Base-by-base conservation (phyloP, 37 sponge, comb jelly and placozoan genomes). In the Geodia barretti region DNA sequence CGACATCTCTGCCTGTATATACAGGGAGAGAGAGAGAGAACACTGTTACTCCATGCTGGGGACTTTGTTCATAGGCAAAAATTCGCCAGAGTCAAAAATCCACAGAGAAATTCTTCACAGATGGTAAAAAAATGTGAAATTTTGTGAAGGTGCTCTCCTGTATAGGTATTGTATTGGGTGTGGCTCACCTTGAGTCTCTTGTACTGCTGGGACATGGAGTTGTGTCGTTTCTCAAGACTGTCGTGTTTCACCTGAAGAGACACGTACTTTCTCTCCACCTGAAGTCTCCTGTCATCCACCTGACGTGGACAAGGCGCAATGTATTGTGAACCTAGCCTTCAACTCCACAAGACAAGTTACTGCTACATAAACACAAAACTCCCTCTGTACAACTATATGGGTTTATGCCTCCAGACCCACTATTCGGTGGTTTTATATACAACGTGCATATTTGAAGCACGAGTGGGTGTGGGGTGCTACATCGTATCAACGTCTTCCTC, bases 261-360 rank as follows among this genome's bases (percentile, higher is more conserved):
- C 60, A 92, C 84, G 65, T 85, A 37, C 42, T 87, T 79, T 23
- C 79, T 68, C 72, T 92, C 92, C 3, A 69, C 63, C 30, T 75
- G 82, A 70, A 84, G 26, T 26, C 92, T 28, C 20, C 82, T 41
- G 60, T 92, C 92, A 36, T 92, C 88, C 62, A 92, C 92, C 88
- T 88, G 63, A 1, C 20, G 24, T 30, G 9, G 32, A 63, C 11
- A 67, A 23, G 35, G 33, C 71, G 33, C 71, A 70, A 31, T 2
- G 35, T 20, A 59, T 23, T 23, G n/a, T n/a, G n/a, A n/a, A n/a
- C n/a, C n/a, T n/a, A n/a, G n/a, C n/a, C n/a, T n/a, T n/a, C n/a
- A n/a, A n/a, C n/a, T n/a, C n/a, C n/a, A n/a, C n/a, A n/a, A n/a
- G n/a, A n/a, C n/a, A n/a, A n/a, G n/a, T n/a, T n/a, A n/a, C n/a